phyloP scores from a whole-genome alignment of 2,797 vertebrate genomes.

The Spatula versicolor region DNA sequence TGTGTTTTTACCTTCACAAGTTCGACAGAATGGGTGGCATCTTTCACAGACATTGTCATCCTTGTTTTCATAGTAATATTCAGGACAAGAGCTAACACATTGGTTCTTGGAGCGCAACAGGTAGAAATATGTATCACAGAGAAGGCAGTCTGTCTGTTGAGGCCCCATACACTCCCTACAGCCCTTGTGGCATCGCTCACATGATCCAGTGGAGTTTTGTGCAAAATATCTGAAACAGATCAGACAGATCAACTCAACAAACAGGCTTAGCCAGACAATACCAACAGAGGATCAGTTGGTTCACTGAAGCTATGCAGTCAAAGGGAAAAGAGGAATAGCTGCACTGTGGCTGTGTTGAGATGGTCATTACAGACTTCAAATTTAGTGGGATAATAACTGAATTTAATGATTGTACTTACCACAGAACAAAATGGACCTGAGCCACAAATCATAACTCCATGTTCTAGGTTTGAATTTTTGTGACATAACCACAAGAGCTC shows the following conservation, averaged over 20 bases:
- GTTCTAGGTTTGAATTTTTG: background rate
- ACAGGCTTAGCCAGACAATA: background rate
- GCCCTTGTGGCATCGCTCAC: conserved; percentile 85
- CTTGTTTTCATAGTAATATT: conserved; percentile 78
- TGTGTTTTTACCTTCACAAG: conserved; percentile 84
- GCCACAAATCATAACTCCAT: background rate
- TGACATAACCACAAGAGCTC: background rate
- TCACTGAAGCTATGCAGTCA: background rate
- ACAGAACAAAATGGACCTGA: background rate
- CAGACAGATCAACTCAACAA: background rate
- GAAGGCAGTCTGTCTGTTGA: conserved; percentile 80
- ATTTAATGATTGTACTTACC: background rate
- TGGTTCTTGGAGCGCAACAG: conserved; percentile 80
- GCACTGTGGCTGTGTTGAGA: background rate
- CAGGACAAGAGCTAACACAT: conserved; percentile 86
- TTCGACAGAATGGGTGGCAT: conserved; percentile 87
- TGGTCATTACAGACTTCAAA: background rate
- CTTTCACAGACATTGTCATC: conserved; percentile 81
- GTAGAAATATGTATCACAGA: conserved; percentile 83
- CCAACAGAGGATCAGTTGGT: background rate
- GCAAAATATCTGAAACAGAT: conserved; percentile 75
- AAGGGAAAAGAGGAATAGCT: background rate
- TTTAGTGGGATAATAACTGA: background rate
- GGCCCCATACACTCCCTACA: conserved; percentile 85
- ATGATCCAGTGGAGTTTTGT: conserved; percentile 74